Conservation (phyloP, 2,113 vertebrate species). For the Riparia riparia region DNA sequence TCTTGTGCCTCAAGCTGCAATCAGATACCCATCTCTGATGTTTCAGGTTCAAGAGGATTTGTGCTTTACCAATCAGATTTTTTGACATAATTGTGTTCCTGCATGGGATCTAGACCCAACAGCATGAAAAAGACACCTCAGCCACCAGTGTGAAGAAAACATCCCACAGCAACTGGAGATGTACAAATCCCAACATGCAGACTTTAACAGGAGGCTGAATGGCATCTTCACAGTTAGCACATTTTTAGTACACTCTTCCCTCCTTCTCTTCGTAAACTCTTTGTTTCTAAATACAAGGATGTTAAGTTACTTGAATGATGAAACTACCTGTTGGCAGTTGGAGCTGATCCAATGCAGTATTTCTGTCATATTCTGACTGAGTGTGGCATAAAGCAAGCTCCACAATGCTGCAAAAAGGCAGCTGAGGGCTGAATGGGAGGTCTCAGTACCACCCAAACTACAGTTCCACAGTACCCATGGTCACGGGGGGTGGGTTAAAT, state of each 20-base stretch:
- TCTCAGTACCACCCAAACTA: not conserved
- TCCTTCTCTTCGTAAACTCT: not conserved
- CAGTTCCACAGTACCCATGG: accelerated
- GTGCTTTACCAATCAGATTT: not conserved
- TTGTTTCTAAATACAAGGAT: conserved; percentile 6
- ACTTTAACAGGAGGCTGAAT: not conserved
- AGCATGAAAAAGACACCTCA: not conserved
- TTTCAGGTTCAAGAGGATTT: not conserved
- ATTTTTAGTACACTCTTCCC: not conserved
- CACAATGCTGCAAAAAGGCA: not conserved
- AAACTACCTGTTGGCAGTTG: not conserved
- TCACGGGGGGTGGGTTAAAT: accelerated
- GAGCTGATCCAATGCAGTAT: not conserved
- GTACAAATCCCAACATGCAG: not conserved
- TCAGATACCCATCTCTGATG: not conserved
- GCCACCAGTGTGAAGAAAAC: not conserved
- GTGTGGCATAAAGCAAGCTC: not conserved
- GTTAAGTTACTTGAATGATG: not conserved
- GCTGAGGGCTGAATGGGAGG: not conserved
- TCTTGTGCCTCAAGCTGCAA: not conserved
- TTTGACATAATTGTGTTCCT: not conserved
- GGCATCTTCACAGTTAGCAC: not conserved
- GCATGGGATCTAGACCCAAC: not conserved
- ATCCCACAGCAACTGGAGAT: not conserved
- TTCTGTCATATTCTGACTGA: conserved; percentile 10